A percentile compares a stretch with the other conserved stretches of the same genome.
Conservation (phyloP, 2,797 vertebrate genomes). For the Darevskia mixta region DNA sequence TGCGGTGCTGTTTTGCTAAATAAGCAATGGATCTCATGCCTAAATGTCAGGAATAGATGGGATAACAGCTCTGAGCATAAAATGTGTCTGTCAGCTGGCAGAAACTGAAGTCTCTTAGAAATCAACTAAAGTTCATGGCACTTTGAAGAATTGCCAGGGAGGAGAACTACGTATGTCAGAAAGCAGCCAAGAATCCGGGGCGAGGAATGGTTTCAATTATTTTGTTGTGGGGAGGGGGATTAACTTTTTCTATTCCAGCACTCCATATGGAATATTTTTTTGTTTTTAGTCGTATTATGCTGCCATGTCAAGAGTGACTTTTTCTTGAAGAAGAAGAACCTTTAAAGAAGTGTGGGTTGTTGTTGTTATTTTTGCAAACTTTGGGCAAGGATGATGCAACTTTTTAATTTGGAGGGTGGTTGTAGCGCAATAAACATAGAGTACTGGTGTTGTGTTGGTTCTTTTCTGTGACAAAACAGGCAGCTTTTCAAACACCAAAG, state of each 20-base stretch:
- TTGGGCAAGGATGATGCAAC: conserved; percentile 21
- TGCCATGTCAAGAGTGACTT: too few species aligned
- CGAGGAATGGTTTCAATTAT: not conserved
- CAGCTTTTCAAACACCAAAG: conserved; percentile 46
- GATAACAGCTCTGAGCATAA: too few species aligned
- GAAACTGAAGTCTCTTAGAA: conserved; percentile 18
- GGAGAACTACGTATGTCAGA: not conserved
- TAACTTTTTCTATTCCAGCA: conserved; percentile 16
- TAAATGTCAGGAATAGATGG: too few species aligned
- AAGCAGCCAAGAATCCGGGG: conserved; percentile 40
- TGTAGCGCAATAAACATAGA: conserved; percentile 51
- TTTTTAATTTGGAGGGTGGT: conserved; percentile 34
- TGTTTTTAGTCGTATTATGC: too few species aligned
- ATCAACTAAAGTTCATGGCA: conserved; percentile 4
- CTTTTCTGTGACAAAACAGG: conserved; percentile 25
- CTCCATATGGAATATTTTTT: not conserved
- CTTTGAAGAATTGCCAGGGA: conserved; percentile 18
- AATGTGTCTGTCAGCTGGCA: conserved; percentile 19
- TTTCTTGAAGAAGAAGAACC: too few species aligned
- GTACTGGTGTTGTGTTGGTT: conserved; percentile 31
- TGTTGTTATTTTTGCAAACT: not conserved
- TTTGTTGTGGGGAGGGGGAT: not conserved
- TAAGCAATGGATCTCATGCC: too few species aligned
- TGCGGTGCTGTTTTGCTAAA: too few species aligned
- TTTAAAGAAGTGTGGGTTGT: too few species aligned